Conservation (phyloP, 2,797 vertebrate genomes). For the Pampus argenteus region DNA sequence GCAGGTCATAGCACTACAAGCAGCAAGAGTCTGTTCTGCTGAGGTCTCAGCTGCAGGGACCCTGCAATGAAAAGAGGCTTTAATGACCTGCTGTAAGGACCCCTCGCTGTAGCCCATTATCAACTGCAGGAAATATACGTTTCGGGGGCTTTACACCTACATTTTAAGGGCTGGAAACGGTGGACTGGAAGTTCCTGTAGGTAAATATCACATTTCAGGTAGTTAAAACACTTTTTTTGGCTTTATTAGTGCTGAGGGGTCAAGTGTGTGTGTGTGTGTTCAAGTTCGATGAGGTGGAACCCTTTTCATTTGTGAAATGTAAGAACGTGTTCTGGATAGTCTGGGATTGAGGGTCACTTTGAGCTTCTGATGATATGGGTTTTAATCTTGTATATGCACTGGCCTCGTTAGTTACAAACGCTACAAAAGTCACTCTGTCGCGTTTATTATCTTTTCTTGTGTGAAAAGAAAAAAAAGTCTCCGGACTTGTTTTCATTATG, state of each 20-base stretch:
- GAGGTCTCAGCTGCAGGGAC: slow-evolving; percentile 18
- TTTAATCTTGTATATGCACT: not conserved
- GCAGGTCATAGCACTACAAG: slow-evolving; percentile 37
- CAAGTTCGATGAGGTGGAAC: not conserved
- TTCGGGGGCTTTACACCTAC: slow-evolving; percentile 59
- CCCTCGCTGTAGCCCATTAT: slow-evolving; percentile 55
- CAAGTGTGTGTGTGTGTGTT: not conserved
- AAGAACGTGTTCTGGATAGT: too few species aligned
- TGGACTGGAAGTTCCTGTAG: slow-evolving; percentile 54
- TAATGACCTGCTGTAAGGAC: slow-evolving; percentile 60
- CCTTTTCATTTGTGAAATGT: slow-evolving; percentile 1
- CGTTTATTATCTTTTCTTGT: slow-evolving; percentile 8
- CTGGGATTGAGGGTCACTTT: not conserved
- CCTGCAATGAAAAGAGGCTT: slow-evolving; percentile 27
- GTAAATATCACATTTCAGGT: slow-evolving; percentile 61
- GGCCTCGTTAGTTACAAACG: not conserved
- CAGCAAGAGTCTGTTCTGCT: slow-evolving; percentile 20
- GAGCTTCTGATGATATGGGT: not conserved
- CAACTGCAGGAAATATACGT: slow-evolving; percentile 59
- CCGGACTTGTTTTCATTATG: slow-evolving; percentile 38
- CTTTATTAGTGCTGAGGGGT: slow-evolving; percentile 1
- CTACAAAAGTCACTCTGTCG: not conserved
- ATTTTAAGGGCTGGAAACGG: slow-evolving; percentile 38
- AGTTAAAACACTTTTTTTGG: slow-evolving; percentile 31
- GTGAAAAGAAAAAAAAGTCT: slow-evolving; percentile 10